Conservation (phyloP, 2,888 invertebrate genomes). For the Phortica magna region DNA sequence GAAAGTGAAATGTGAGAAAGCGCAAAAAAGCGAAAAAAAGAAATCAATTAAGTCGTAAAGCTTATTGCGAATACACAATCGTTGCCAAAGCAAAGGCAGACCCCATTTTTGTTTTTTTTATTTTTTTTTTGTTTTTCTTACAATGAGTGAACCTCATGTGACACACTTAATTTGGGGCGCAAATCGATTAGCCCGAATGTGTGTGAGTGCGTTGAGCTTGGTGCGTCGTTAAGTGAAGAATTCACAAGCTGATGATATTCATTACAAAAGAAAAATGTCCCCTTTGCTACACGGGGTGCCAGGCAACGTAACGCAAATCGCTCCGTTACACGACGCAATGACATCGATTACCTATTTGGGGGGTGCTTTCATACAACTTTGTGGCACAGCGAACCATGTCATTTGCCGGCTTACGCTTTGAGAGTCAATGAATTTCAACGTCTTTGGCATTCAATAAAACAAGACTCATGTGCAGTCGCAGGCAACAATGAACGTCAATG, state of each 20-base stretch:
- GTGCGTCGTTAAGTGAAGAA: not conserved
- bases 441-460: too few relatives aligned
- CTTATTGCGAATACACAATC: conserved; percentile 1
- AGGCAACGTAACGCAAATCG: too few relatives aligned
- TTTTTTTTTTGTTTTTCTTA: not conserved
- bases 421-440: too few relatives aligned
- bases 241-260: not conserved
- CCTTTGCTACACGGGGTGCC: too few relatives aligned
- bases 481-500: not conserved
- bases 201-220: not conserved
- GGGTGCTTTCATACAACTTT: not conserved
- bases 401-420: too few relatives aligned
- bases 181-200: conserved; percentile 15
- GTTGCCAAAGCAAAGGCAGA: not conserved
- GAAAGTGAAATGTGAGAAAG: conserved; percentile 26
- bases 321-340: not conserved
- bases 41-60: conserved; percentile 27
- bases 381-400: too few relatives aligned
- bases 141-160: conserved; percentile 7
- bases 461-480: too few relatives aligned
- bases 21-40: not conserved
- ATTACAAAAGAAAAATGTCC: conserved; percentile 15
- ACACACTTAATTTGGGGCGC: conserved; percentile 15
- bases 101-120: not conserved
- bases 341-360: conserved; percentile 2